A percentile compares a stretch with the other conserved stretches of the same genome.
phyloP scores from a whole-genome alignment of 2,797 vertebrate genomes.

The Scarus forsteni region DNA sequence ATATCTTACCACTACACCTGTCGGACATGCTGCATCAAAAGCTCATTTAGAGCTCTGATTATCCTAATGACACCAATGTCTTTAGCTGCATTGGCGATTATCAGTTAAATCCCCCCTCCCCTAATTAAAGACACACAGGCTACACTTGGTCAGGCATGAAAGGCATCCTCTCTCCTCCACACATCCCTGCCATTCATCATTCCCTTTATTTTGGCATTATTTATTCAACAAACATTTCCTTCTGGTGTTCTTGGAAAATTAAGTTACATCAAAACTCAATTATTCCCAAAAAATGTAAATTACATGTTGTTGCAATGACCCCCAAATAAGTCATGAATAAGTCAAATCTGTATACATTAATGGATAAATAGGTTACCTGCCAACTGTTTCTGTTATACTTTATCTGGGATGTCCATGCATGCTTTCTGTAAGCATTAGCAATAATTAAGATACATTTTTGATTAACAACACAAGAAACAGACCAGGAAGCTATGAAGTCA shows the following conservation, averaged over 20 bases:
- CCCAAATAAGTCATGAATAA: slow-evolving; percentile 24
- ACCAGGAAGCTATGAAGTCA: no score
- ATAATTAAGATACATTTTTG: neutral
- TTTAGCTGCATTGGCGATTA: slow-evolving; percentile 65
- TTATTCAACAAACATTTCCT: slow-evolving; percentile 59
- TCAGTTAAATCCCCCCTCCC: slow-evolving; percentile 67
- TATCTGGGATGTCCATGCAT: neutral
- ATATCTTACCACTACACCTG: slow-evolving; percentile 86
- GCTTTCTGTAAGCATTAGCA: neutral
- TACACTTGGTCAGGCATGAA: slow-evolving; percentile 77
- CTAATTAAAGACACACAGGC: slow-evolving; percentile 80
- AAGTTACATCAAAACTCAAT: slow-evolving; percentile 29
- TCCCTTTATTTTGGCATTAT: slow-evolving; percentile 67
- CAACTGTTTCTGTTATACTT: neutral
- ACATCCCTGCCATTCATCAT: slow-evolving; percentile 60
- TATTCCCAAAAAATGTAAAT: slow-evolving; percentile 17
- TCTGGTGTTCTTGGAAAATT: slow-evolving; percentile 42
- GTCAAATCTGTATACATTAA: slow-evolving; percentile 12
- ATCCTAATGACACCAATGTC: slow-evolving; percentile 80
- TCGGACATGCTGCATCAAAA: slow-evolving; percentile 82
- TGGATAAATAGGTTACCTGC: neutral
- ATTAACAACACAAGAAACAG: neutral
- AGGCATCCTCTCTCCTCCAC: slow-evolving; percentile 25
- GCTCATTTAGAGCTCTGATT: slow-evolving; percentile 80
- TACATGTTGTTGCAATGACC: slow-evolving; percentile 32